Conservation (phyloP, 2,113 vertebrate genomes). For the Gadus macrocephalus region DNA sequence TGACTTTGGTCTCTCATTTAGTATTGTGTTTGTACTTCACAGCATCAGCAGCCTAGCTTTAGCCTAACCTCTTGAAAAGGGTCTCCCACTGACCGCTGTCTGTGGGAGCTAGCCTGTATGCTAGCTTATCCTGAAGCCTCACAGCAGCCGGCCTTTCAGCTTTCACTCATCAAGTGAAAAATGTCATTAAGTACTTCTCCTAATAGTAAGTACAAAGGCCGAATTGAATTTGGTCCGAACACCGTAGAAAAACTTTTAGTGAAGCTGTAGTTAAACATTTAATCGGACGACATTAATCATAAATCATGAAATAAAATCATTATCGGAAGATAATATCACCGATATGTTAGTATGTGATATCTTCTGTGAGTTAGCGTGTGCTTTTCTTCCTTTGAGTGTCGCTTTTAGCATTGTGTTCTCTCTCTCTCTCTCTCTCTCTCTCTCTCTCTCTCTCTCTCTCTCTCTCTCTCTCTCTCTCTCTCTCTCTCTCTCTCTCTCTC, state of each 20-base stretch:
- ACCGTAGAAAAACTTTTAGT: not conserved
- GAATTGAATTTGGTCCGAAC: constrained; percentile 82
- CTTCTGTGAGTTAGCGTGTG: not conserved
- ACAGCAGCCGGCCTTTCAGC: constrained; percentile 49
- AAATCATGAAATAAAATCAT: not conserved
- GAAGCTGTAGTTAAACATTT: not conserved
- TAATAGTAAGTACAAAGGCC: constrained; percentile 83
- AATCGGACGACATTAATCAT: not conserved
- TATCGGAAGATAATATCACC: too few species aligned
- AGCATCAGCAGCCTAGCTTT: too few species aligned
- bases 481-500: too few species aligned
- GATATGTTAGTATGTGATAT: too few species aligned
- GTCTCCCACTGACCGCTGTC: not conserved
- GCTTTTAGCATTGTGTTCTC: too few species aligned
- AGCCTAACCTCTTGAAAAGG: not conserved
- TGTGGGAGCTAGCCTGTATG: not conserved
- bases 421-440: too few species aligned
- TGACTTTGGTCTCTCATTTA: not conserved
- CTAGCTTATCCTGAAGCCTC: not conserved
- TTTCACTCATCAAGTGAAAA: constrained; percentile 87
- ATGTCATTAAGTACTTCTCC: constrained; percentile 84
- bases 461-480: too few species aligned
- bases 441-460: too few species aligned
- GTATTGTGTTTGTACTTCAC: too few species aligned
- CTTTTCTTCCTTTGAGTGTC: not conserved